Evolutionary conservation across 30 jellyfish, hydroid and myxozoan species (phyloP), one percentile per base, ranked within the genome.

Genomic region (Phacellophora camtschatica): DNA sequence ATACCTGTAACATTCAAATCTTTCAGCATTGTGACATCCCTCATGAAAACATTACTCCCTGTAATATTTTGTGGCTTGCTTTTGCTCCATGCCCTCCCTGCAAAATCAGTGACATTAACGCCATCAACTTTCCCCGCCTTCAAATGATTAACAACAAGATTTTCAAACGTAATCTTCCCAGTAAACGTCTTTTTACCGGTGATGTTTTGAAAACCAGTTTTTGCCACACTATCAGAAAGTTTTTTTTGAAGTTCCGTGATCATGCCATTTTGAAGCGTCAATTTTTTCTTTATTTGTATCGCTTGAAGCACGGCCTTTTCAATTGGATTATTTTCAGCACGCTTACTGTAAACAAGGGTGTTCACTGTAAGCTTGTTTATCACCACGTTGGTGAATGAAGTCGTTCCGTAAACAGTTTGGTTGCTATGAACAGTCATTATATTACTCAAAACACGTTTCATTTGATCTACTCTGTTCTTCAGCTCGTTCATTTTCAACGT

Each of bases 101-200:
- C 50, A 5, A 92, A 62, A 64, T 92, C 95, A 4, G 98, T 68
- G 15, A 92, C 28, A 59, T 92, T 92, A 20, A 78, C 73, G 18
- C 95, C 89, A 62, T 92, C 89, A 29, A 92, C 31, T 48, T 48
- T 69, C 31, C 98, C 98, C 5, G 24, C 81, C 13, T 51, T 68
- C 86, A 68, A 7, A 8, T 42, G 50, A 3, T 45, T 16, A 7
- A 71, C 76, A 11, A 74, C 50, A 28, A 68, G 66, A 67, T 57
- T 43, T 13, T 42, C 18, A 35, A 82, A 82, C 15, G 61, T 55
- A 64, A 71, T 81, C 6, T 41, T 66, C 5, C 68, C 76, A 13
- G 50, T 45, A 45, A 82, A 82, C 8, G 34, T 82, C 88, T 82
- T 89, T 0, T 43, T 45, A 22, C 97, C 97, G 13, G 77, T 69